Conservation (phyloP, 2,113 vertebrate species). For the Henicopernis longicauda region DNA sequence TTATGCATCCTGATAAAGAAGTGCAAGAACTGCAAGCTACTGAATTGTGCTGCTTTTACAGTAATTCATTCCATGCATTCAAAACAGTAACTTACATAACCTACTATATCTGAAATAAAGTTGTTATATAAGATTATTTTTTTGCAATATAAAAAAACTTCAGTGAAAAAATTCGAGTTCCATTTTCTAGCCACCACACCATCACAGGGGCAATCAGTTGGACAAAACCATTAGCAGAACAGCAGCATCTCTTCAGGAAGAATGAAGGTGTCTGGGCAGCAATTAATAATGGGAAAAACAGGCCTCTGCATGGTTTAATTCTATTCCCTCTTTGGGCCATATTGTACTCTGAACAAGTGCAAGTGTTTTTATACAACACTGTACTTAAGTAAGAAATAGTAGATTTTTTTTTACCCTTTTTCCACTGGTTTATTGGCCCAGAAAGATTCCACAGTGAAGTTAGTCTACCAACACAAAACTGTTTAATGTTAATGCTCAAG, state of each 20-base stretch:
- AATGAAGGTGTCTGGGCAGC: neutral
- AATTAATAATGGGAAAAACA: neutral
- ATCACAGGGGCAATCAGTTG: neutral
- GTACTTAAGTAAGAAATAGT: neutral
- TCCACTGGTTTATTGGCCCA: neutral
- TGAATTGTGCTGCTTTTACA: neutral
- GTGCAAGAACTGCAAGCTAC: neutral
- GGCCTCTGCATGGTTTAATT: neutral
- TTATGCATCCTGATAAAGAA: neutral
- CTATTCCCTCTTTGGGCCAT: neutral
- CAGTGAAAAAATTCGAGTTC: neutral
- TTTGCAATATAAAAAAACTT: neutral
- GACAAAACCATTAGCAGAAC: neutral
- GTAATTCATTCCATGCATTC: neutral
- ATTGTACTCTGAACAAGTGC: neutral
- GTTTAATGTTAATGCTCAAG: neutral
- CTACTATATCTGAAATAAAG: neutral
- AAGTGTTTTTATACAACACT: neutral
- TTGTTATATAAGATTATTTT: neutral
- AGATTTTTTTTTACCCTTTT: neutral
- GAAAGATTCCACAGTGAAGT: neutral
- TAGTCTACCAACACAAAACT: neutral
- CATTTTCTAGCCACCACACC: neutral
- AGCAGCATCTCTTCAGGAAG: neutral
- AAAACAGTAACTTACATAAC: neutral